These are phyloP conservation scores for Dorcus parallelipipedus DNA, from an alignment of 2,888 invertebrate genomes.

Conservation along the genomic window DNA sequence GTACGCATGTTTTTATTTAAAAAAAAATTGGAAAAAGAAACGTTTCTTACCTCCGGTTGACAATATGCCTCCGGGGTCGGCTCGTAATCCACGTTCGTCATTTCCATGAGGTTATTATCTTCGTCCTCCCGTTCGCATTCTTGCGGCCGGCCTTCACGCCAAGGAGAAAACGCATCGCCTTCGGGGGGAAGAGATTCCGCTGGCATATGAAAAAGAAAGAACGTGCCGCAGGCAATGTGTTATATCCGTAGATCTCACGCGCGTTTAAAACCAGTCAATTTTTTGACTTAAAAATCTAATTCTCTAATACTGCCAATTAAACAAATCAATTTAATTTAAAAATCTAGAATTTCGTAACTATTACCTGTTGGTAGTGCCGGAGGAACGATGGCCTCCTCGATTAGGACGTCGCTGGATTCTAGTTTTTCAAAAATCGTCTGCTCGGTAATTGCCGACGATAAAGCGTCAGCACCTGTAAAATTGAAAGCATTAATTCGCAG, in stretches of 20 bases:
- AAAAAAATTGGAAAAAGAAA: neutral
- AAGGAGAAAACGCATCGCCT: constrained; percentile 24
- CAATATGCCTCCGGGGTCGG: constrained; percentile 19
- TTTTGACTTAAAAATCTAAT: neutral
- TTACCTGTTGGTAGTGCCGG: constrained; percentile 31
- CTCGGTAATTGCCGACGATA: constrained; percentile 7
- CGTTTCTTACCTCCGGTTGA: constrained; percentile 34
- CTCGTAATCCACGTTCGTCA: constrained; percentile 13
- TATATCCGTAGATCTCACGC: constrained; percentile 28
- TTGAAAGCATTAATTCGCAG: neutral
- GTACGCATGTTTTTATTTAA: too few species aligned
- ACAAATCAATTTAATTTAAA: neutral
- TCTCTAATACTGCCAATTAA: too few species aligned
- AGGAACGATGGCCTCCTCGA: constrained; percentile 16
- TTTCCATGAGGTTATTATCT: constrained; percentile 12
- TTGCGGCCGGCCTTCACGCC: constrained; percentile 21
- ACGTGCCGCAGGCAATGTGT: constrained; percentile 36
- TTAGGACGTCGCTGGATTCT: constrained; percentile 5
- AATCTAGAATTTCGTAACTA: constrained; percentile 16
- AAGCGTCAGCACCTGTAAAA: constrained; percentile 14
- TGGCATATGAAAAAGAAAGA: constrained; percentile 32
- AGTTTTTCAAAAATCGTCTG: constrained; percentile 8
- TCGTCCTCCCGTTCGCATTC: constrained; percentile 14
- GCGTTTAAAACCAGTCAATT: neutral
- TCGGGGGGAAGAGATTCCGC: constrained; percentile 30